Evolutionary conservation across 2,797 vertebrate genomes (phyloP), one percentile per base, ranked within the genome.

Genomic region (Pseudocheirus occidentalis): DNA sequence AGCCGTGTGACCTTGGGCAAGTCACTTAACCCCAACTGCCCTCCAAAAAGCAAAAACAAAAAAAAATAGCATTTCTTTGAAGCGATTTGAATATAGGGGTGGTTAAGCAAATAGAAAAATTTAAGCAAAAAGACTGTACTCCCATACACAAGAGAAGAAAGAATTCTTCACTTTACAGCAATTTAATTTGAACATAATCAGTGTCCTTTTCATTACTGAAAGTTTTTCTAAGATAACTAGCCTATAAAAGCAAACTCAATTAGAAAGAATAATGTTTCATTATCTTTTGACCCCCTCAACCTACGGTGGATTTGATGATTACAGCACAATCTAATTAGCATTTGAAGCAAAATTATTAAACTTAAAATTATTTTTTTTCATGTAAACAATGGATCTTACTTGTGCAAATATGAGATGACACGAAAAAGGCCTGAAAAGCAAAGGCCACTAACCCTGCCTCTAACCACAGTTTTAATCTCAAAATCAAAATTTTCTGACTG

Each of bases 181-280:
- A 81, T 46, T 46, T 81, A 46, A 46, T 81, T 46, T 24, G 21
- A 2, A 52, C 10, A 53, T 2, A 14, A 89, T 89, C 81, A 31
- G 46, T 55, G 91, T 94, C 73, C 62, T 40, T 56, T 66, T 90
- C 55, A 53, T 62, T 73, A 91, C 46, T 73, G 73, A 81, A 16
- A 81, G 92, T 90, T 73, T 93, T 94, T 81, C 46, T 95, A 97
- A 81, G 66, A 81, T 7, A 92, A 59, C 40, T 89, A 92, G 62
- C 46, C 50, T n/a, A 40, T 10, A 28, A 93, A 90, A 92, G 66
- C 56, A 59, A 93, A 92, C 11, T 55, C 46, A 89, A 90, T 66
- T 92, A 87, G 89, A 94, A 53, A 50, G 1, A 90, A 18, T 28
- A 56, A 0, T 73, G 27, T 54, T 92, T 66, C 28, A 11, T 73